phyloP scores from a whole-genome alignment of 92 coral and sea anemone species.

The Virgularia gustaviana region DNA sequence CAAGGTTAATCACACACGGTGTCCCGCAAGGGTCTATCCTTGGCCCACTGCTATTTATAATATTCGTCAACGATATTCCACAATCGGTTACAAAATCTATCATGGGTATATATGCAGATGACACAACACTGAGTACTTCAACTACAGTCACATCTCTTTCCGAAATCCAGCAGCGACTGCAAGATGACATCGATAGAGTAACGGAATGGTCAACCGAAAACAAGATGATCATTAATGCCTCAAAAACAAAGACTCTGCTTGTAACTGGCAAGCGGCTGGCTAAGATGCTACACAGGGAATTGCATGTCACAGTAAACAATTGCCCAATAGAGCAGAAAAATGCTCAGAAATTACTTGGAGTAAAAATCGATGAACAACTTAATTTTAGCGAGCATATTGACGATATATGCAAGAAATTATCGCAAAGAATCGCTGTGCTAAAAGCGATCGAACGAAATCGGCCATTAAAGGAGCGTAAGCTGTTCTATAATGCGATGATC shows the following conservation, averaged over 20 bases:
- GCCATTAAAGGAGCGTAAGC: constrained; percentile 10
- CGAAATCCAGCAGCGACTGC: constrained; percentile 29
- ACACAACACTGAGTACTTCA: constrained; percentile 40
- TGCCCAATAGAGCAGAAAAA: constrained; percentile 7
- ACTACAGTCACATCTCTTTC: constrained; percentile 27
- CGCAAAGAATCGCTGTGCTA: constrained; percentile 29
- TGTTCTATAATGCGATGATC: constrained; percentile 20
- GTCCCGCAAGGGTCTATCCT: constrained; percentile 22
- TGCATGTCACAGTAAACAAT: constrained; percentile 5
- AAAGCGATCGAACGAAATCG: constrained; percentile 28
- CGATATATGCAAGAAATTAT: constrained; percentile 22
- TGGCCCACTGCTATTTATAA: constrained; percentile 27
- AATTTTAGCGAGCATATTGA: constrained; percentile 12
- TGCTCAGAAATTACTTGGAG: constrained; percentile 28
- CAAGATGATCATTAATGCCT: constrained; percentile 20
- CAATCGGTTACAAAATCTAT: constrained; percentile 2
- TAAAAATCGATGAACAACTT: constrained; percentile 10
- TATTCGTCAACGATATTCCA: constrained; percentile 26
- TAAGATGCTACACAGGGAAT: neutral
- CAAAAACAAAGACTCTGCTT: constrained; percentile 4
- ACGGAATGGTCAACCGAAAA: constrained; percentile 20
- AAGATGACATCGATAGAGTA: constrained; percentile 25
- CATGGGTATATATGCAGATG: constrained; percentile 46
- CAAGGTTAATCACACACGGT: constrained; percentile 20
- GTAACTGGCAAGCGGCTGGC: constrained; percentile 16